These are phyloP conservation scores for Adelognathus sp. DNA, from an alignment of 2,888 invertebrate species.

Conservation along the genomic window DNA sequence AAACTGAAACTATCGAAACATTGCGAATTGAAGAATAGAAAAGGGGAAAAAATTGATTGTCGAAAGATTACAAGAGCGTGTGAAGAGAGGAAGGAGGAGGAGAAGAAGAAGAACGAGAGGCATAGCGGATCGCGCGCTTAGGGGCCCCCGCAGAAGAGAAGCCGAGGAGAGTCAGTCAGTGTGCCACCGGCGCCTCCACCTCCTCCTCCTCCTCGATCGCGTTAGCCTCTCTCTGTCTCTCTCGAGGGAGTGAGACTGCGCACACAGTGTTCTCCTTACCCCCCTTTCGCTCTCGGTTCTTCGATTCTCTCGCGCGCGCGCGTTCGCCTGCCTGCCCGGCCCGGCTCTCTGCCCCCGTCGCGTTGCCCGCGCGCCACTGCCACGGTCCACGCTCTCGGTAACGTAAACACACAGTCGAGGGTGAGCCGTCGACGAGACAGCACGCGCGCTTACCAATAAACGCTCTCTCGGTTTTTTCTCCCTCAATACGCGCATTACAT, in stretches of 20 bases:
- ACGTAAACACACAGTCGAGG: constrained; percentile 64
- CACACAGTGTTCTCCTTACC: constrained; percentile 50
- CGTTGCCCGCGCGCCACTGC: constrained; percentile 81
- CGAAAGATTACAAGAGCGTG: not conserved
- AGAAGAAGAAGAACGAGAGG: constrained; percentile 51
- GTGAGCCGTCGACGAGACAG: constrained; percentile 64
- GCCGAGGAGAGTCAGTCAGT: constrained; percentile 79
- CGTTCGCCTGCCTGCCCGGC: constrained; percentile 72
- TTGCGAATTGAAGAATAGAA: not conserved
- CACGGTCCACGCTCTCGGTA: constrained; percentile 82
- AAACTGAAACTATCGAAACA: not conserved
- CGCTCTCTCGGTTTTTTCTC: constrained; percentile 30
- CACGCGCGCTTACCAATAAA: constrained; percentile 53
- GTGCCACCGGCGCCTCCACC: constrained; percentile 79
- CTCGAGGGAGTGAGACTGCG: constrained; percentile 26
- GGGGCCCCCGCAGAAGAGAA: constrained; percentile 50
- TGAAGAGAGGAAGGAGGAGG: constrained; percentile 8
- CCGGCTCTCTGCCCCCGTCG: constrained; percentile 68
- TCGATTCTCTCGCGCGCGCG: constrained; percentile 1
- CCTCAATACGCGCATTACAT: not conserved
- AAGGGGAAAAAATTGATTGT: not conserved
- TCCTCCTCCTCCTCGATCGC: constrained; percentile 45
- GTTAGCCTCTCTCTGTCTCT: constrained; percentile 37
- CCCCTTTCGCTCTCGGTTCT: constrained; percentile 48
- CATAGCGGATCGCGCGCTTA: constrained; percentile 58